These are phyloP conservation scores for Sciaenops ocellatus DNA, from an alignment of 2,797 vertebrate species.

Conservation along the genomic window DNA sequence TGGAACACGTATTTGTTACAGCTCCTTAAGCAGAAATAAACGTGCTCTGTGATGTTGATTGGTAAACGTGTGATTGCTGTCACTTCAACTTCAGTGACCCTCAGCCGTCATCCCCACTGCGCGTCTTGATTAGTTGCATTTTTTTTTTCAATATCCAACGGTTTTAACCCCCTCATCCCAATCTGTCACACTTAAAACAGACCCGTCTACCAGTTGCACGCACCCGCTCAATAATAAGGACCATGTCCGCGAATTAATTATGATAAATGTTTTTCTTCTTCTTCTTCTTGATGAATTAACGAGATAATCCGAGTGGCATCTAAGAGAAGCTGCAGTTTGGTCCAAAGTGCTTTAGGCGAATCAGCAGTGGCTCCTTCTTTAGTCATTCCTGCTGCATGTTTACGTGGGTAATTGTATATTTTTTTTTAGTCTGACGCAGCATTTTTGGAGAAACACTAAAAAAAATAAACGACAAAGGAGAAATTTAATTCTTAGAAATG, in stretches of 20 bases:
- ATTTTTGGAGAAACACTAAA: neutral
- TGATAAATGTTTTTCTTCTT: constrained; percentile 90
- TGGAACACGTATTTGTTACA: neutral
- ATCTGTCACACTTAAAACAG: constrained; percentile 91
- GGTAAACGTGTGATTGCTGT: constrained; percentile 61
- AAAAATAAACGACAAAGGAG: neutral
- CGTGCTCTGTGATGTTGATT: constrained; percentile 34
- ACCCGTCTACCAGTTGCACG: constrained; percentile 89
- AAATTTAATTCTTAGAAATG: neutral
- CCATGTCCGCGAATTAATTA: constrained; percentile 93
- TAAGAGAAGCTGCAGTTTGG: constrained; percentile 85
- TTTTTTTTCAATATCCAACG: constrained; percentile 88
- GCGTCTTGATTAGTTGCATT: constrained; percentile 77
- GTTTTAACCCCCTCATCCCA: constrained; percentile 87
- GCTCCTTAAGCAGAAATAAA: constrained; percentile 24
- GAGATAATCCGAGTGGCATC: constrained; percentile 93
- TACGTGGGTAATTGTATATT: neutral
- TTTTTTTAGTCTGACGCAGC: neutral
- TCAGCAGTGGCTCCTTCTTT: constrained; percentile 29
- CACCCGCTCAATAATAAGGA: constrained; percentile 94
- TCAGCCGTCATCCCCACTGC: constrained; percentile 70
- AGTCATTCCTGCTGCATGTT: constrained; percentile 9
- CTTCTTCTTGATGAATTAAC: constrained; percentile 91
- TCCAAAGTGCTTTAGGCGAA: constrained; percentile 81
- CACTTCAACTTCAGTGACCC: constrained; percentile 72